Percentiles rank a stretch among this genome's conserved stretches.
phyloP scores from a whole-genome alignment of 2,797 vertebrate genomes.

The Telmatherina bonti region DNA sequence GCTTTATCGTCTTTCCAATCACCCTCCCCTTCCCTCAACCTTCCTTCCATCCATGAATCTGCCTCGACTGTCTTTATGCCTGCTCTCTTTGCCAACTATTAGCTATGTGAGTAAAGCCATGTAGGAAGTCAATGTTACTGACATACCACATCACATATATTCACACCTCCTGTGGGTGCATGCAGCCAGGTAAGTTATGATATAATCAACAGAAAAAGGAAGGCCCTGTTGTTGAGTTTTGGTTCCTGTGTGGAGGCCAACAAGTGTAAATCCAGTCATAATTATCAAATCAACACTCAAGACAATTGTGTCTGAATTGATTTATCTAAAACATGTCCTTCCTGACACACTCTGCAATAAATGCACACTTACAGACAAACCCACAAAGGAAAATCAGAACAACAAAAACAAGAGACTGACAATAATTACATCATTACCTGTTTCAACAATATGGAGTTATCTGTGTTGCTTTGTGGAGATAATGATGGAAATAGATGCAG shows the following conservation, averaged over 20 bases:
- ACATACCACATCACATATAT: constrained; percentile 4
- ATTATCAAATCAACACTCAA: constrained; percentile 54
- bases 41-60: constrained; percentile 41
- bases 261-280: constrained; percentile 41
- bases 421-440: no score
- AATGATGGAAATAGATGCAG: no score
- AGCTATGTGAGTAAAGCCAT: constrained; percentile 39
- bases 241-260: constrained; percentile 8
- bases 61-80: constrained; percentile 21
- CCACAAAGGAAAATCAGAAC: constrained; percentile 38
- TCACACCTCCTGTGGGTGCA: constrained; percentile 16
- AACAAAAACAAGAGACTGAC: constrained; percentile 54
- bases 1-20: constrained; percentile 45
- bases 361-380: constrained; percentile 17
- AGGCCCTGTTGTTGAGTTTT: constrained; percentile 23
- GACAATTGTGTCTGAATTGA: constrained; percentile 37
- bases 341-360: constrained; percentile 60
- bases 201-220: constrained; percentile 48
- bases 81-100: constrained; percentile 19
- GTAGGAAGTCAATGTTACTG: constrained; percentile 32
- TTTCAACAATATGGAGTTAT: no score
- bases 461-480: no score
- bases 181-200: constrained; percentile 45
- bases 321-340: constrained; percentile 39
- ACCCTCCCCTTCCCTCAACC: constrained; percentile 26